Conservation (phyloP, 2,888 invertebrate species). For the Mylabris sibirica region DNA sequence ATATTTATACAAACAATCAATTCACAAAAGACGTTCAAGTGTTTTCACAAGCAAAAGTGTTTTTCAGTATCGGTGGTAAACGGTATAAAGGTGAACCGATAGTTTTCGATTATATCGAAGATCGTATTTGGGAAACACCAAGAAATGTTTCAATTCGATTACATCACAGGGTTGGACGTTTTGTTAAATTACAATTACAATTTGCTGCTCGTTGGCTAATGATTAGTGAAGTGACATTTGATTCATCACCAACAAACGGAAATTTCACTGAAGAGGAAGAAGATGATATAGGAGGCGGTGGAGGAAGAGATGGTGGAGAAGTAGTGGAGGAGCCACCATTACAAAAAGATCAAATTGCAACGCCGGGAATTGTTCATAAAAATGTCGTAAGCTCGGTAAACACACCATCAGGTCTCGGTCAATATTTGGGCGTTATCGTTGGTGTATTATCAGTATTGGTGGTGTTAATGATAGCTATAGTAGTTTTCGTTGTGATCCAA, state of each 20-base stretch:
- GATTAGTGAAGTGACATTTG: slow-evolving; percentile 88
- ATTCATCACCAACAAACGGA: slow-evolving; percentile 65
- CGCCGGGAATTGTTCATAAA: slow-evolving; percentile 47
- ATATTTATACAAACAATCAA: slow-evolving; percentile 85
- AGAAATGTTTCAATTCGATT: slow-evolving; percentile 84
- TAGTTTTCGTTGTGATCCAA: slow-evolving; percentile 56
- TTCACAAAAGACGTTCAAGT: slow-evolving; percentile 86
- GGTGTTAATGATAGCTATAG: slow-evolving; percentile 56
- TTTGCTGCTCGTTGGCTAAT: slow-evolving; percentile 89
- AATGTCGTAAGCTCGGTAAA: slow-evolving; percentile 57
- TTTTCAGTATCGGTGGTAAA: slow-evolving; percentile 83
- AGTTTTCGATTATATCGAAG: slow-evolving; percentile 74
- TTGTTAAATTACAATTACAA: slow-evolving; percentile 78
- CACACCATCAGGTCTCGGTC: slow-evolving; percentile 54
- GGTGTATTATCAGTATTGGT: slow-evolving; percentile 57
- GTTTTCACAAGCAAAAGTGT: slow-evolving; percentile 80
- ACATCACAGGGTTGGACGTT: slow-evolving; percentile 81
- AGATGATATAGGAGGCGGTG: slow-evolving; percentile 36
- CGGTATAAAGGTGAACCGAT: slow-evolving; percentile 81
- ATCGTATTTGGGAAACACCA: slow-evolving; percentile 80
- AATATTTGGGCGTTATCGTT: slow-evolving; percentile 59
- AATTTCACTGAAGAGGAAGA: slow-evolving; percentile 58
- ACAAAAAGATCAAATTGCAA: slow-evolving; percentile 50
- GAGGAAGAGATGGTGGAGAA: slow-evolving; percentile 37
- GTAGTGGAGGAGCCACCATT: slow-evolving; percentile 34